Base-by-base conservation (phyloP, 2,113 vertebrate species). In the Platichthys flesus region DNA sequence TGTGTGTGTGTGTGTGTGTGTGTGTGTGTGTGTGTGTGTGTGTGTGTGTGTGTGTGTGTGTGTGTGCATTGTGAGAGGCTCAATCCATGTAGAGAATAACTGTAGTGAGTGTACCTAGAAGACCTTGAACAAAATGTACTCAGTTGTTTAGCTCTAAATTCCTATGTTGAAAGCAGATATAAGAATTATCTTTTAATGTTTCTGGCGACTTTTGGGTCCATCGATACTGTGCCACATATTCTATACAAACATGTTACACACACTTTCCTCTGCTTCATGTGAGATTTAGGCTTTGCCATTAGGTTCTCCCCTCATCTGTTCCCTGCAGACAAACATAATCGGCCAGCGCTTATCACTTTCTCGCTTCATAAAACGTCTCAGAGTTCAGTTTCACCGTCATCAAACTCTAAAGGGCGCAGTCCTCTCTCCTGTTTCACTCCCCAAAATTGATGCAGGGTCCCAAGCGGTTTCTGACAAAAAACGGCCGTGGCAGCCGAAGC, bases 371-470 rank as follows among this genome's bases (percentile, higher is more conserved):
- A 89, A 88, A 84, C 74, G 56, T 31, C 55, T 78, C 71, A 40
- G 69, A 83, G 76, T 86, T 84, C 62, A 82, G 77, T 83, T 90
- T 92, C 81, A 83, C 85, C 73, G 28, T 69, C 82, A 26, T 81
- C 47, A 35, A 78, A 80, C 64, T 85, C 78, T 3, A 78, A 81
- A 87, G 67, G 68, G 66, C 67, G 16, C 76, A 76, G 78, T 77
- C 77, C 75, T 84, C 71, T 81, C 87, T 93, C 81, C 77, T 31
- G 70, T 92, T 93, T 88, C 89, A 84, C 74, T 7, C 74, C 42
- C 18, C 31, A 70, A 76, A 82, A 87, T 68, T 84, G 85, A 82
- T 71, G 80, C 52, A 1, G 31, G 37, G 72, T 89, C 89, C 89
- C 87, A 51, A 81, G 85, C 35, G 82, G 76, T 83, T 89, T 83